These are phyloP conservation scores for Rhinolophus ferrumequinum DNA, from an alignment of 2,113 vertebrate species.

Conservation along the genomic window DNA sequence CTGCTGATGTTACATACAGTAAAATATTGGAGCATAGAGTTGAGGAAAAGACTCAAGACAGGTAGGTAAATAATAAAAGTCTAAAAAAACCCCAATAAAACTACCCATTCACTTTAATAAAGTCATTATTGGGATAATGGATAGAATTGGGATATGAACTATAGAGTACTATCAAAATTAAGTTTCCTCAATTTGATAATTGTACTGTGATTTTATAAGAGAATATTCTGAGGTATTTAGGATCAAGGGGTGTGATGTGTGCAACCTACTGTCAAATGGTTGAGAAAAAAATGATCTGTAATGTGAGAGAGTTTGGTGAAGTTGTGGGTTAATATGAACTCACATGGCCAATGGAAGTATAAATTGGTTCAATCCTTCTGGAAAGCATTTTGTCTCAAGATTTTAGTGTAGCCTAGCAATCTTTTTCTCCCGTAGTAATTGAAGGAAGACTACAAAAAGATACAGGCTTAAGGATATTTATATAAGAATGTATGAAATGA, in stretches of 20 bases:
- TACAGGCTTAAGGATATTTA: background rate
- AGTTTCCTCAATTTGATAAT: conserved; percentile 28
- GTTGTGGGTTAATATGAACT: background rate
- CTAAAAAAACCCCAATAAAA: conserved; percentile 15
- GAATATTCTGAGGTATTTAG: background rate
- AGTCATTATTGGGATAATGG: background rate
- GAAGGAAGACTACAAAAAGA: conserved; percentile 31
- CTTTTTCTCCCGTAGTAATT: background rate
- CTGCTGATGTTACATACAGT: conserved; percentile 69
- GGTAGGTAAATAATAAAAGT: conserved; percentile 54
- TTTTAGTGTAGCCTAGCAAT: background rate
- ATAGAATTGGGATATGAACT: conserved; percentile 36
- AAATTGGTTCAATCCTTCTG: background rate
- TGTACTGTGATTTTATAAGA: background rate
- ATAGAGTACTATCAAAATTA: background rate
- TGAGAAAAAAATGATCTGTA: background rate
- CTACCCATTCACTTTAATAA: conserved; percentile 42
- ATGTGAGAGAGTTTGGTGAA: background rate
- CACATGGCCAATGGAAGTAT: background rate
- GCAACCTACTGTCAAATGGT: background rate
- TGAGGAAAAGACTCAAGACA: conserved; percentile 64
- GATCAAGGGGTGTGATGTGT: background rate
- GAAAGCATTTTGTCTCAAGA: conserved; percentile 21
- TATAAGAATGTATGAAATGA: background rate
- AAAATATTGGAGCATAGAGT: conserved; percentile 66